Percentiles rank a stretch among this genome's conserved stretches.
These are phyloP conservation scores for Bostrychus sinensis DNA, from an alignment of 2,113 vertebrate species.

Conservation along the genomic window DNA sequence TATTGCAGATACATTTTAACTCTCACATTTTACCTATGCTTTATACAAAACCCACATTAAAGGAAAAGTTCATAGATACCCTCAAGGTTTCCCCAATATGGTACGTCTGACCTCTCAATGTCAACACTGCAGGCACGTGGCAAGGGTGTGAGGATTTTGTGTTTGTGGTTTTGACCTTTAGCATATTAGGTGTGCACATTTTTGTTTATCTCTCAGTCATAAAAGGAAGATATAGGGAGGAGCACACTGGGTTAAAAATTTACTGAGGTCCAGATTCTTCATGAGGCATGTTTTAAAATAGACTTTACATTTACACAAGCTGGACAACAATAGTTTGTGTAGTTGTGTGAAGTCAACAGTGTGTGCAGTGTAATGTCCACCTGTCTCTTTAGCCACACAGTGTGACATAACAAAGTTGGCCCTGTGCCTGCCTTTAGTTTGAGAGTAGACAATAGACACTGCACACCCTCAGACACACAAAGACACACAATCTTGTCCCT, in stretches of 20 bases:
- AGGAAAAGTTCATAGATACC: too few species aligned
- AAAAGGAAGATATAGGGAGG: constrained; percentile 4
- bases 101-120: neutral
- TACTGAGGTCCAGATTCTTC: constrained; percentile 58
- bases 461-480: too few species aligned
- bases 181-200: constrained; percentile 1
- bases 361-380: constrained; percentile 56
- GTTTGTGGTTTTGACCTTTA: constrained; percentile 14
- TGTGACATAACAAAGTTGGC: constrained; percentile 42
- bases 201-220: constrained; percentile 3
- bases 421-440: constrained; percentile 12
- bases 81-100: neutral
- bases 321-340: constrained; percentile 56
- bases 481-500: neutral
- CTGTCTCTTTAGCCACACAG: constrained; percentile 42
- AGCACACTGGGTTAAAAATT: constrained; percentile 56
- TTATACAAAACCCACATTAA: neutral
- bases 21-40: too few species aligned
- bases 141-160: neutral
- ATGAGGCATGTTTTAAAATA: constrained; percentile 74
- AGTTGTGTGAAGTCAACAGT: constrained; percentile 33
- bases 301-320: constrained; percentile 28
- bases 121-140: neutral
- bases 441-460: constrained; percentile 2
- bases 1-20: too few species aligned